Evolutionary conservation across 2,797 vertebrate species (phyloP).

Genomic region (Macrochelys suwanniensis): DNA sequence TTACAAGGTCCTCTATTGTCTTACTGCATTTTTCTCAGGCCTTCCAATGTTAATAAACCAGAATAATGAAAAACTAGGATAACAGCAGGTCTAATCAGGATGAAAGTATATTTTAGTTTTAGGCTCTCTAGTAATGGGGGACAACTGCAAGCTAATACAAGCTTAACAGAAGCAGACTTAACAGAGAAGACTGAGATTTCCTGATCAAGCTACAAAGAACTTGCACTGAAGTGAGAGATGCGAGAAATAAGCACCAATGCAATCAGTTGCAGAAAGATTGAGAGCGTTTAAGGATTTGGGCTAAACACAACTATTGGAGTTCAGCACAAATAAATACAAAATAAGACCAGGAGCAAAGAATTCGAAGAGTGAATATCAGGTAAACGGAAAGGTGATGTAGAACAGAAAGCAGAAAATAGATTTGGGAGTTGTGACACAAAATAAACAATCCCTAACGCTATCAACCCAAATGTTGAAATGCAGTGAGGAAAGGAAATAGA

Average conservation of each 20-base stretch:
- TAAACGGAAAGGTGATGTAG: not conserved
- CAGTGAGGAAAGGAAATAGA: slow-evolving; percentile 11
- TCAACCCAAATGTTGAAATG: slow-evolving; percentile 10
- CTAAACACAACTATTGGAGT: not conserved
- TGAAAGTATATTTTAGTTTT: not conserved
- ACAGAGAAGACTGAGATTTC: slow-evolving; percentile 15
- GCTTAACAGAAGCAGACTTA: not conserved
- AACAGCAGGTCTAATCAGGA: not conserved
- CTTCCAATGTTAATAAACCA: slow-evolving; percentile 27
- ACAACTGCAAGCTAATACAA: not conserved
- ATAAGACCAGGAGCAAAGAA: not conserved
- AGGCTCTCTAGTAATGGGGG: not conserved
- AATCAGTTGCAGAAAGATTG: not conserved
- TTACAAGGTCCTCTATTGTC: slow-evolving; percentile 30
- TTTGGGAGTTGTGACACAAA: not conserved
- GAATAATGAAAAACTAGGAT: not conserved
- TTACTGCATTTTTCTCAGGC: slow-evolving; percentile 20
- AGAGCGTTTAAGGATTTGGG: not conserved
- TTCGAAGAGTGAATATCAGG: not conserved
- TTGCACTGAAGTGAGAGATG: not conserved
- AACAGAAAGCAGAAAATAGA: slow-evolving; percentile 21
- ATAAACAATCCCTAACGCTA: not conserved
- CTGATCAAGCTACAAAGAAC: not conserved
- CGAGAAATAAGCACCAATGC: not conserved
- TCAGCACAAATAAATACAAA: not conserved